Evolutionary conservation across 2,113 vertebrate species (phyloP).

Genomic region (Tricholaema leucomelas): DNA sequence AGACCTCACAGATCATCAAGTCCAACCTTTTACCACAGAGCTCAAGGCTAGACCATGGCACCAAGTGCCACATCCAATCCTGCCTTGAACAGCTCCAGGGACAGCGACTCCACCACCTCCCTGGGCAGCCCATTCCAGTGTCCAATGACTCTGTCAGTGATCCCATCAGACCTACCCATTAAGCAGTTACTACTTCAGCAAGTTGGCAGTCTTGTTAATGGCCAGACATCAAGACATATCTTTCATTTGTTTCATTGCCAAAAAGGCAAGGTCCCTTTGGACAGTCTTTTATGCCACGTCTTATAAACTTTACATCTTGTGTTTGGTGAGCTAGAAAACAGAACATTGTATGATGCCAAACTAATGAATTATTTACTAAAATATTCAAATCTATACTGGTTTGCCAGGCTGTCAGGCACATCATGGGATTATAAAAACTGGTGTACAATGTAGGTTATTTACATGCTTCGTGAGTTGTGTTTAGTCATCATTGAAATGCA

Average conservation of each 20-base stretch:
- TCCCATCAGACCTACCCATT: not conserved
- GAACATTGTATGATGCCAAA: not conserved
- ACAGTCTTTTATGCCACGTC: not conserved
- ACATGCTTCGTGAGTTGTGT: not conserved
- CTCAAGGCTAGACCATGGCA: no score
- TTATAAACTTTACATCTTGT: not conserved
- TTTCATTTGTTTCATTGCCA: not conserved
- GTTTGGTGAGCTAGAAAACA: not conserved
- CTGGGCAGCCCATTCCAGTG: no score
- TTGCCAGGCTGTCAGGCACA: not conserved
- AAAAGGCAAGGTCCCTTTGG: not conserved
- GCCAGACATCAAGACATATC: not conserved
- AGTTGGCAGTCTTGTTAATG: not conserved
- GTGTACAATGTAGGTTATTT: not conserved
- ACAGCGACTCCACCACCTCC: no score
- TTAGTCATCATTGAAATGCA: not conserved
- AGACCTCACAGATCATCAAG: no score
- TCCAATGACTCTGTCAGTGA: no score
- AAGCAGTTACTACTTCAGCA: not conserved
- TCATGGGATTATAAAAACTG: not conserved
- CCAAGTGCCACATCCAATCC: no score
- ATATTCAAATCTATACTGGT: not conserved
- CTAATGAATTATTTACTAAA: not conserved
- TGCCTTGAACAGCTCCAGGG: no score
- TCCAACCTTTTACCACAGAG: no score